Evolutionary conservation across 2,113 vertebrate genomes (phyloP), one percentile per base, ranked within the genome.

Genomic region (Erythrocebus patas): DNA sequence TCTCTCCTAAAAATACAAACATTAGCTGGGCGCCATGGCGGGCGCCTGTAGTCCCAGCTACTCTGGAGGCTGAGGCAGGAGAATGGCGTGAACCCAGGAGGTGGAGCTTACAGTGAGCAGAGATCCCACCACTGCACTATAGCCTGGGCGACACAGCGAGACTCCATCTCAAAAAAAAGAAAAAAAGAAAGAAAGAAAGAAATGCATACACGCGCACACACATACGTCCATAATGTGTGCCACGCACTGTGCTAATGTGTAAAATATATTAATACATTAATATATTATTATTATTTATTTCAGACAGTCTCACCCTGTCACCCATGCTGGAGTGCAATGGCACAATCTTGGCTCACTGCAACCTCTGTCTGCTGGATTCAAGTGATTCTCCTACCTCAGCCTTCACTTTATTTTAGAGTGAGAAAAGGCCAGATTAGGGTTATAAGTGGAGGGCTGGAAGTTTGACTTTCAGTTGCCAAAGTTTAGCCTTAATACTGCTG

Each of bases 401-500:
- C 48, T 48, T 48, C 48, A 48, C 27, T 89, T 93, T 73, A 79
- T 64, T 83, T 32, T 48, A 81, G 35, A 89, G 32, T 22, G 55
- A 70, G n/a, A 52, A 86, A 92, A 95, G 57, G 64, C 64, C 78
- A 70, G 76, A 72, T 52, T 59, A 35, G 55, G 22, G 27, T 50
- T 72, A 30, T 14, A 88, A 86, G 10, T 61, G 50, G 25, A 88
- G 12, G 18, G n/a, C 76, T 94, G 50, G 32, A 92, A 95, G 89
- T 97, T 92, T 86, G 55, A 64, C n/a, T 93, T 96, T 88, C 96
- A 86, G 57, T 57, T 94, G 48, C 84, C 52, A 86, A 78, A 55
- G 91, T 57, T 96, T 61, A 93, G 91, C 61, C 79, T 91, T 66
- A 95, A 66, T 89, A 72, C 57, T 70, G 66, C 96, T 75, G 88